Conservation (phyloP, 1,140 invertebrate genomes). For the Gyrodactylus salaris region DNA sequence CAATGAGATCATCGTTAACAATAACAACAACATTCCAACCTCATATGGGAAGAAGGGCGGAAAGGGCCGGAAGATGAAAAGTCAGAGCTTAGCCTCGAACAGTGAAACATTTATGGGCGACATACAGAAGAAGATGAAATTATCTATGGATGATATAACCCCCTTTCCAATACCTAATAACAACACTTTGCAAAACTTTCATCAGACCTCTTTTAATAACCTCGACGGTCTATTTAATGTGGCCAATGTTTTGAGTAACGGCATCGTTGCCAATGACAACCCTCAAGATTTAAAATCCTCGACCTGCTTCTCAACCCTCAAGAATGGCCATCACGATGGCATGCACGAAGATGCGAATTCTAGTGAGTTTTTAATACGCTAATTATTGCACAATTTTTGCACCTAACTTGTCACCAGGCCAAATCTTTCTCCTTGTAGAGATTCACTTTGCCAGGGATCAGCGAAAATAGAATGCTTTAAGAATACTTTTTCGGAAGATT, state of each 20-base stretch:
- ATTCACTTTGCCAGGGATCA: not conserved
- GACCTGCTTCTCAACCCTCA: not conserved
- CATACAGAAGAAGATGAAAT: not conserved
- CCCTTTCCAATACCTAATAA: not conserved
- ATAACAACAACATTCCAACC: not conserved
- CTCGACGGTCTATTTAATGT: not conserved
- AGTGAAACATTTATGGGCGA: too few relatives aligned
- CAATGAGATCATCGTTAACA: not conserved
- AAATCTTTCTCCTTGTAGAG: not conserved
- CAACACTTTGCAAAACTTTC: not conserved
- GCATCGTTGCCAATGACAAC: not conserved
- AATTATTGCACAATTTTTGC: not conserved
- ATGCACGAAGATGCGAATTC: slow-evolving; percentile 11
- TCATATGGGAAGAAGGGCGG: not conserved
- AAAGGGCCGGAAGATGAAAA: not conserved
- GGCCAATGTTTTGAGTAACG: not conserved
- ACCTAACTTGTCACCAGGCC: too few relatives aligned
- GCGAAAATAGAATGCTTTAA: too few relatives aligned
- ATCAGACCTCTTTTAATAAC: not conserved
- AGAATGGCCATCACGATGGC: slow-evolving; percentile 9
- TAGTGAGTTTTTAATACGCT: slow-evolving; percentile 26
- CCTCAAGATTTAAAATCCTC: not conserved
- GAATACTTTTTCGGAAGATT: too few relatives aligned
- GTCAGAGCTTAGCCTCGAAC: not conserved
- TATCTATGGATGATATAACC: not conserved